Percentiles rank a stretch among this genome's conserved stretches.
Evolutionary conservation across 2,797 vertebrate species (phyloP).

Genomic region (Eutrigla gurnardus): DNA sequence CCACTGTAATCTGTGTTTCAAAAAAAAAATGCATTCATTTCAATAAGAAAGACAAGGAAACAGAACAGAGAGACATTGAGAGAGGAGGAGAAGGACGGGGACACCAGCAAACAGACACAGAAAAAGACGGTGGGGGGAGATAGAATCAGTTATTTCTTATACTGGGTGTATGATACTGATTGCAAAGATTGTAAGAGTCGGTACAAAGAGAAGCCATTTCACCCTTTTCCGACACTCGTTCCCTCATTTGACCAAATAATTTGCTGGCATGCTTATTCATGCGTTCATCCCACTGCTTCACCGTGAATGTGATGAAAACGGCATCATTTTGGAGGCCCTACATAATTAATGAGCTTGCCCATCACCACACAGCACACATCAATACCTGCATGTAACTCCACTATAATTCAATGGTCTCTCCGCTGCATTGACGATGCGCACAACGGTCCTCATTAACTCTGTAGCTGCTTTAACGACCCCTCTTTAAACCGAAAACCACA

Average conservation of each 20-base stretch:
- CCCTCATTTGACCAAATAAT: slow-evolving; percentile 29
- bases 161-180: slow-evolving; percentile 19
- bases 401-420: slow-evolving; percentile 35
- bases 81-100: slow-evolving; percentile 22
- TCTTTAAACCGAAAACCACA: slow-evolving; percentile 32
- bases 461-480: slow-evolving; percentile 42
- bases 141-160: slow-evolving; percentile 39
- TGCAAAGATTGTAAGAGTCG: slow-evolving; percentile 25
- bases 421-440: slow-evolving; percentile 33
- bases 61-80: slow-evolving; percentile 40
- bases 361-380: slow-evolving; percentile 31
- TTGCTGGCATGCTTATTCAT: slow-evolving; percentile 7
- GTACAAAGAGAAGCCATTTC: slow-evolving; percentile 41
- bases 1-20: slow-evolving; percentile 69
- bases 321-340: slow-evolving; percentile 1
- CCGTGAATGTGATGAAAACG: slow-evolving; percentile 13
- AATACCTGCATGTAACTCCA: slow-evolving; percentile 46
- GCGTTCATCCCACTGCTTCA: slow-evolving; percentile 19
- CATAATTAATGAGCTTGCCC: slow-evolving; percentile 18
- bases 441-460: slow-evolving; percentile 53
- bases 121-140: slow-evolving; percentile 17
- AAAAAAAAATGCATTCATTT: slow-evolving; percentile 63
- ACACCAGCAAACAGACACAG: slow-evolving; percentile 23
- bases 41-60: slow-evolving; percentile 49
- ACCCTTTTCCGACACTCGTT: slow-evolving; percentile 23